A percentile compares a stretch with the other conserved stretches of the same genome.
phyloP scores from a whole-genome alignment of 2,797 vertebrate species.

The Petrocephalus schoutedeni region DNA sequence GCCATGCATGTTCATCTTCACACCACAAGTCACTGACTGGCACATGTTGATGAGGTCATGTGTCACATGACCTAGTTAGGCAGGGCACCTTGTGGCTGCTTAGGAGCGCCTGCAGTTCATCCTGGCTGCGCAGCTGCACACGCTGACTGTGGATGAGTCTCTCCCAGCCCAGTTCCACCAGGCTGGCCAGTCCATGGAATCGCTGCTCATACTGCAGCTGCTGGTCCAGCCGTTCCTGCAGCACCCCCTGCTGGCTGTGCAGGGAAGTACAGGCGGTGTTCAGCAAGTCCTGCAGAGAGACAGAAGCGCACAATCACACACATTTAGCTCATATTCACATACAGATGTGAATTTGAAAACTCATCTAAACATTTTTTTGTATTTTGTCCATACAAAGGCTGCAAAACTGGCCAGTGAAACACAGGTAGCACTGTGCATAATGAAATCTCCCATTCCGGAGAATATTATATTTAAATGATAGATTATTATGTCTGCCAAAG shows the following conservation, averaged over 20 bases:
- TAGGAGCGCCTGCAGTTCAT: conserved; percentile 59
- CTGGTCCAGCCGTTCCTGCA: conserved; percentile 51
- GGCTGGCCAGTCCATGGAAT: conserved; percentile 57
- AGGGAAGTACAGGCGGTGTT: conserved; percentile 61
- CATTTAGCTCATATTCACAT: background rate
- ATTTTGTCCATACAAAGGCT: background rate
- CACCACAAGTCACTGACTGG: background rate
- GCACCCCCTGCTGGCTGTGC: conserved; percentile 46
- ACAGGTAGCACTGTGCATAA: background rate
- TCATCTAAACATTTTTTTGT: background rate
- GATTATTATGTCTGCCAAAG: no score
- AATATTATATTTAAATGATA: no score
- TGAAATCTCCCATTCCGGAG: no score
- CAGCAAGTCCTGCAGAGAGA: conserved; percentile 61
- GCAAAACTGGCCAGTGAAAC: background rate
- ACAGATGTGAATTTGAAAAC: no score
- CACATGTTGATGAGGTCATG: background rate
- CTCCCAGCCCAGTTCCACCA: conserved; percentile 62
- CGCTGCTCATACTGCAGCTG: conserved; percentile 62
- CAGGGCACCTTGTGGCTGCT: conserved; percentile 67
- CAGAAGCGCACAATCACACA: background rate
- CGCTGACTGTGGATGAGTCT: conserved; percentile 50
- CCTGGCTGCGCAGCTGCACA: conserved; percentile 48
- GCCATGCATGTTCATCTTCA: background rate
- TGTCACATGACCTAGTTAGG: background rate